phyloP scores from a whole-genome alignment of 92 coral and sea anemone species.

The Heliopora coerulea region DNA sequence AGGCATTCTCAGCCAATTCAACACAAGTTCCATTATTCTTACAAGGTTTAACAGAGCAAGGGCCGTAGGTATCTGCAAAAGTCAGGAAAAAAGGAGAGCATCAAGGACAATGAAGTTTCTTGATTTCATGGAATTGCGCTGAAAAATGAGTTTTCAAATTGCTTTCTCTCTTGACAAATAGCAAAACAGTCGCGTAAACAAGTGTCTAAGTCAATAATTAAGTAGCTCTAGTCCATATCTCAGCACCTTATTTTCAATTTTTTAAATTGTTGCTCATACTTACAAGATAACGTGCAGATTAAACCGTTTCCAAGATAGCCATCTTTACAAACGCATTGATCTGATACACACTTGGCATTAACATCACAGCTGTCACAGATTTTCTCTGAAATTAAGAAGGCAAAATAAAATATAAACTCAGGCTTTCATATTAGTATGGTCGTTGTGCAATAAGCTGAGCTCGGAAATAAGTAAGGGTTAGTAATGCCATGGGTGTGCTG shows the following conservation, averaged over 20 bases:
- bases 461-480: no score
- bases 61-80: slow-evolving; percentile 44
- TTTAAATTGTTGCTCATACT: slow-evolving; percentile 1
- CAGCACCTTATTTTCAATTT: no score
- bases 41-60: slow-evolving; percentile 62
- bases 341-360: slow-evolving; percentile 24
- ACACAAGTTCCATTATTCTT: slow-evolving; percentile 52
- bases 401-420: not conserved
- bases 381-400: slow-evolving; percentile 39
- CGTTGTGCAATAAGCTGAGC: no score
- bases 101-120: no score
- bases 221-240: no score
- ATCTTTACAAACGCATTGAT: slow-evolving; percentile 25
- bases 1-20: slow-evolving; percentile 13
- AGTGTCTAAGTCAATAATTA: no score
- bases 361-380: slow-evolving; percentile 27
- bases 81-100: not conserved
- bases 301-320: slow-evolving; percentile 27
- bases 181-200: no score
- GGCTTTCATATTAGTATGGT: no score
- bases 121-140: no score
- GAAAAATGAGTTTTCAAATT: no score
- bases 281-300: slow-evolving; percentile 1
- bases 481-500: no score
- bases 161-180: no score